Evolutionary conservation across 2,888 invertebrate species (phyloP).

Genomic region (Aspidiotus destructor): DNA sequence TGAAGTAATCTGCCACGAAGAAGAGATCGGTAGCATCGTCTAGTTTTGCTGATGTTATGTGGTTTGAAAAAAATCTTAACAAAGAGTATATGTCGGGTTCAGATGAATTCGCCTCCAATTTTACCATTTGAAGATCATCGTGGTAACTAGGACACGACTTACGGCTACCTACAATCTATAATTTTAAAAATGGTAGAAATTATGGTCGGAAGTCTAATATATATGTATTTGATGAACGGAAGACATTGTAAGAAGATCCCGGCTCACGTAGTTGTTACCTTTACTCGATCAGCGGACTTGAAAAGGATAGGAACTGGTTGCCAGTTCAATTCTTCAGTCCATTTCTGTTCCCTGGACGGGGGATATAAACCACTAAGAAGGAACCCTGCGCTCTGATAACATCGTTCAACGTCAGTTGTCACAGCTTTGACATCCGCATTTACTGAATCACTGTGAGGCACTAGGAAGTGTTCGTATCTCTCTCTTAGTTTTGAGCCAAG

Average conservation of each 20-base stretch:
- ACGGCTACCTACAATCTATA: conserved; percentile 31
- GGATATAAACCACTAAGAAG: conserved; percentile 53
- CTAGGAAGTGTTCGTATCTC: conserved; percentile 56
- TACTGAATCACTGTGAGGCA: conserved; percentile 1
- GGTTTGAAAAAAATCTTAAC: not conserved
- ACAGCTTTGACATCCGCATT: conserved; percentile 31
- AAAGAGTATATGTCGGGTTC: not conserved
- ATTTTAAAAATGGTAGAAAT: not conserved
- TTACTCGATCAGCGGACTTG: conserved; percentile 41
- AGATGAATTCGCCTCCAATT: not conserved
- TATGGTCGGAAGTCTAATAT: not conserved
- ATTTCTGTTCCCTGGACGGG: conserved; percentile 50
- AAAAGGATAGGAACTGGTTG: conserved; percentile 73
- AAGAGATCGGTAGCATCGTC: conserved; percentile 27
- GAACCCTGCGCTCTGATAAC: conserved; percentile 35
- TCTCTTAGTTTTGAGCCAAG: conserved; percentile 65
- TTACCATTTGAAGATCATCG: conserved; percentile 31
- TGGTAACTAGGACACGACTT: conserved; percentile 34
- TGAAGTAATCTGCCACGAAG: conserved; percentile 29
- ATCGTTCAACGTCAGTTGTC: conserved; percentile 35
- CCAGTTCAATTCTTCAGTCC: conserved; percentile 56
- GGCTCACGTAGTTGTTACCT: not conserved
- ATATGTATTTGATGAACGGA: not conserved
- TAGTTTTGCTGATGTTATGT: conserved; percentile 10
- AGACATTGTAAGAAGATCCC: not conserved